Percentiles rank a stretch among this genome's conserved stretches.
phyloP scores from a whole-genome alignment of 92 coral and sea anemone species.

The Epizoanthus scotinus region DNA sequence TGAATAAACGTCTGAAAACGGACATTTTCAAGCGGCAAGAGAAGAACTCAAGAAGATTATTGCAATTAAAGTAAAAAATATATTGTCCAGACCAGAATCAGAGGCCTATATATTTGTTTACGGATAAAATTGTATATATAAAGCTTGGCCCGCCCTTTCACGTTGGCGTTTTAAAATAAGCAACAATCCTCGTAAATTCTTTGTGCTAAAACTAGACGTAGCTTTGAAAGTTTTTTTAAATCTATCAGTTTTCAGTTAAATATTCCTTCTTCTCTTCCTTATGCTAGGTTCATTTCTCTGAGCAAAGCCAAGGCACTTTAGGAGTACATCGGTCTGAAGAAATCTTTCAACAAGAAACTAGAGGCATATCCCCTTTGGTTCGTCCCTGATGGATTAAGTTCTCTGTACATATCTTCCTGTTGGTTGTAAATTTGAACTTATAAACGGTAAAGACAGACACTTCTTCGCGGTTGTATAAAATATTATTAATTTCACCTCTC shows the following conservation, averaged over 20 bases:
- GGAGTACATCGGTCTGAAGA: slow-evolving; percentile 71
- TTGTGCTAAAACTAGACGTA: background rate
- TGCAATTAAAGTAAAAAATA: no score
- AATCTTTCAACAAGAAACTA: slow-evolving; percentile 61
- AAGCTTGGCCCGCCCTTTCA: slow-evolving; percentile 13
- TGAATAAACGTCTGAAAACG: no score
- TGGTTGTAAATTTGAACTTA: slow-evolving; percentile 4
- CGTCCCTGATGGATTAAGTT: background rate
- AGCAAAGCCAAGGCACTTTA: slow-evolving; percentile 75
- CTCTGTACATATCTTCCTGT: background rate
- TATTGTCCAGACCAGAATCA: background rate
- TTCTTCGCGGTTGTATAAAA: background rate
- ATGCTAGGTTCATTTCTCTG: slow-evolving; percentile 85
- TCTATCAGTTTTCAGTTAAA: slow-evolving; percentile 1
- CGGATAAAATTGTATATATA: background rate
- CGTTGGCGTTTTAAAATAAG: background rate
- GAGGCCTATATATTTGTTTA: background rate
- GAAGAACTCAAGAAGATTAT: slow-evolving; percentile 2
- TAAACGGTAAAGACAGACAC: background rate
- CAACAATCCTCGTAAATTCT: background rate
- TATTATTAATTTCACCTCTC: slow-evolving; percentile 14
- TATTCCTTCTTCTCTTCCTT: slow-evolving; percentile 26
- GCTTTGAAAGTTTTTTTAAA: background rate
- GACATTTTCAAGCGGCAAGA: background rate
- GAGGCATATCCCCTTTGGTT: background rate